Evolutionary conservation across 2,888 invertebrate species (phyloP).

Genomic region (Aspidiotus destructor): DNA sequence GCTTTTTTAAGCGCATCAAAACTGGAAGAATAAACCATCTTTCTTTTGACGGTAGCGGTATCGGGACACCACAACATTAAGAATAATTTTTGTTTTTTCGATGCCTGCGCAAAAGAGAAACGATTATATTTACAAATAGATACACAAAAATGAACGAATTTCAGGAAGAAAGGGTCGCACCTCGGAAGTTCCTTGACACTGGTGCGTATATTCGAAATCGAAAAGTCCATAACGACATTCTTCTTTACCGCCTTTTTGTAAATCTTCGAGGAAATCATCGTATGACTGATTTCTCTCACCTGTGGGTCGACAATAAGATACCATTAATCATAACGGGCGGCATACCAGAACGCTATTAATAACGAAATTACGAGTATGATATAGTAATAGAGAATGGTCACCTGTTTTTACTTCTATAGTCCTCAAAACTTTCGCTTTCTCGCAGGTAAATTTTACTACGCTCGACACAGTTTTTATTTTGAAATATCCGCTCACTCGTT

Average conservation of each 20-base stretch:
- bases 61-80: conserved; percentile 99
- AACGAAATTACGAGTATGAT: too few relatives aligned
- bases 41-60: conserved; percentile 81
- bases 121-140: neutral
- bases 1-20: conserved; percentile 97
- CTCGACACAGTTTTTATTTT: too few relatives aligned
- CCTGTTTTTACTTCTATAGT: too few relatives aligned
- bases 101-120: conserved; percentile 48
- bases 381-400: too few relatives aligned
- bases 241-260: conserved; percentile 80
- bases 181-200: conserved; percentile 92
- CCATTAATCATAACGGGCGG: too few relatives aligned
- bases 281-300: conserved; percentile 77
- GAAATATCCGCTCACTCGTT: too few relatives aligned
- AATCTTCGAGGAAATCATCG: conserved; percentile 84
- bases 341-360: too few relatives aligned
- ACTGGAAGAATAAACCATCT: conserved; percentile 79
- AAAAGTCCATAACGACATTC: conserved; percentile 98
- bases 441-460: too few relatives aligned
- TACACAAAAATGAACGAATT: neutral
- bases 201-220: conserved; percentile 96
- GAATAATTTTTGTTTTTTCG: conserved; percentile 95
- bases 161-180: conserved; percentile 39
- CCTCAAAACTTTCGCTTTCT: too few relatives aligned
- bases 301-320: conserved; percentile 34